A percentile compares a stretch with the other conserved stretches of the same genome.
Evolutionary conservation across 2,113 vertebrate species (phyloP).

Genomic region (Poecilia latipinna): DNA sequence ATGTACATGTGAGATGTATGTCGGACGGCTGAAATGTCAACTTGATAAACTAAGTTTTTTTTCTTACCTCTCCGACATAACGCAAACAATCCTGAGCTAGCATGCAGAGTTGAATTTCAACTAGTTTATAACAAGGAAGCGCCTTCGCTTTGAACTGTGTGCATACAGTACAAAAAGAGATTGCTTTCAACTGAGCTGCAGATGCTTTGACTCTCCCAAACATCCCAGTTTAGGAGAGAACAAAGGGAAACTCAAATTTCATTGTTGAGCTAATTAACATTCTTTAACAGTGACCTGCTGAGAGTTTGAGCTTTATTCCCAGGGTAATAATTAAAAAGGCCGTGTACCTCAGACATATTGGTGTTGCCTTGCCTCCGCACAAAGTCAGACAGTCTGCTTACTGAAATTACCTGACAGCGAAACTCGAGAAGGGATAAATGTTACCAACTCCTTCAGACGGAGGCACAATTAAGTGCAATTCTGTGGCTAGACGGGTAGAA

Average conservation of each 20-base stretch:
- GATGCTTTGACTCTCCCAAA: slow-evolving; percentile 56
- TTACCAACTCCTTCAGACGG: slow-evolving; percentile 50
- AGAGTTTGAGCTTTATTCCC: slow-evolving; percentile 54
- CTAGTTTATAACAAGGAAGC: too few species aligned
- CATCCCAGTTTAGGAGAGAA: slow-evolving; percentile 56
- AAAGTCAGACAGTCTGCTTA: slow-evolving; percentile 46
- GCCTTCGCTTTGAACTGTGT: slow-evolving; percentile 12
- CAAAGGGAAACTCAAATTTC: slow-evolving; percentile 66
- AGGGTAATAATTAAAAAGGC: slow-evolving; percentile 64
- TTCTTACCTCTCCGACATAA: too few species aligned
- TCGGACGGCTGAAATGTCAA: too few species aligned
- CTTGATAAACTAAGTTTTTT: too few species aligned
- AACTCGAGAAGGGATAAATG: slow-evolving; percentile 38
- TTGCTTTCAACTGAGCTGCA: slow-evolving; percentile 47
- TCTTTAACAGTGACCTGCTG: slow-evolving; percentile 68
- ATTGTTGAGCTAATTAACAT: slow-evolving; percentile 75
- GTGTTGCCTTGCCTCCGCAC: slow-evolving; percentile 28
- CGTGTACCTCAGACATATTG: slow-evolving; percentile 50
- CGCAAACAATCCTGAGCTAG: background rate
- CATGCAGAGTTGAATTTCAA: too few species aligned
- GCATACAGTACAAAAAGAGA: slow-evolving; percentile 16
- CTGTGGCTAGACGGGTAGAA: slow-evolving; percentile 64
- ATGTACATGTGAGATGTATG: too few species aligned
- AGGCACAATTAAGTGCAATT: slow-evolving; percentile 73
- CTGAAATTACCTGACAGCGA: slow-evolving; percentile 38